Base-by-base conservation (phyloP, 2,888 invertebrate species). In the Acanthosepion esculentum region DNA sequence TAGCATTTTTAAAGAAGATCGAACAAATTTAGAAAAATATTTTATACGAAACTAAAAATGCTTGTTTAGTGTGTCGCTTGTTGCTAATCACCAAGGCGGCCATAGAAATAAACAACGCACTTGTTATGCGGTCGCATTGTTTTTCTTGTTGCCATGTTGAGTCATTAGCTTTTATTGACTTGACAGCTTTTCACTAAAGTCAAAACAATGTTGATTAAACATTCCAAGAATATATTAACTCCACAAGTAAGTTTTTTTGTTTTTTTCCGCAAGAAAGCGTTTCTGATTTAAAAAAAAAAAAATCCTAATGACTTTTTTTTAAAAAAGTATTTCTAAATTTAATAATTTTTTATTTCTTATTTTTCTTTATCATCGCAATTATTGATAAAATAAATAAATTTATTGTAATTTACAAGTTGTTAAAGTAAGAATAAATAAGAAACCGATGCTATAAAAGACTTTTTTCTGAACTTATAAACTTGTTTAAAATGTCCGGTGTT, bases 211-310 rank as follows among this genome's bases (percentile, higher is more conserved):
- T 78, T 78, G n/a, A 78, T 78, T n/a, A 78, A 78, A 78, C 78
- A 78, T 78, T 78, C n/a, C 15, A 78, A 78, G 78, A 78, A 78
- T 78, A 78, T 78, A n/a, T 78, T 78, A 78, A 78, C 78, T 50
- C 96, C 96, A 91, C 96, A 98, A 98, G 98, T 98, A 97, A 97
- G 97, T 96, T 92, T 59, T 94, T 95, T 92, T 93, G 94, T 95
- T 15, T 12, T 33, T 33, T 78, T n/a, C 12, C 8, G 8, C 8
- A n/a, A 78, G n/a, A 15, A n/a, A 78, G 12, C 29, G 29, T 26
- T 50, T 23, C 4, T 59, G n/a, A 78, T 78, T 78, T 29, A n/a
- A n/a, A n/a, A n/a, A n/a, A n/a, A 18, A 12, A 78, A 33, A 41
- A 41, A 41, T 41, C 41, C 41, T 41, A 3, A 41, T 41, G 41